A percentile compares a stretch with the other conserved stretches of the same genome.
These are phyloP conservation scores for Cirrhinus molitorella DNA, from an alignment of 2,797 vertebrate genomes.

Conservation along the genomic window DNA sequence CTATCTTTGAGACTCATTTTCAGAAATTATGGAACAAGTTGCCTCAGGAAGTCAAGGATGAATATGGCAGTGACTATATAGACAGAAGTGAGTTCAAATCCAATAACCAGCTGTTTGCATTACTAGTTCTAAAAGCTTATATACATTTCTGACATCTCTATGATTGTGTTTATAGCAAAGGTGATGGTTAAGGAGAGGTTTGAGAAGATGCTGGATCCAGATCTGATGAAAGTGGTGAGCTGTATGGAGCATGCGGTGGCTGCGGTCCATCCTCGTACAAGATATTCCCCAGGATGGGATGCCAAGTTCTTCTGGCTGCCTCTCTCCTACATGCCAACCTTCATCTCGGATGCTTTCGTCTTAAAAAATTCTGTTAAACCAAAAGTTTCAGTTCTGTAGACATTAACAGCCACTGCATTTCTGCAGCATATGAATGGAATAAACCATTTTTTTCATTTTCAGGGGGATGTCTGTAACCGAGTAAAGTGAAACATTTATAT, in stretches of 20 bases:
- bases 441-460: neutral
- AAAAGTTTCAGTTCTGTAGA: constrained; percentile 54
- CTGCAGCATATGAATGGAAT: neutral
- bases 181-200: constrained; percentile 17
- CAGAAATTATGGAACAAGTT: constrained; percentile 61
- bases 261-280: constrained; percentile 76
- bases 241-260: constrained; percentile 83
- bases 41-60: constrained; percentile 65
- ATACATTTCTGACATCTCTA: neutral
- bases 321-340: constrained; percentile 80
- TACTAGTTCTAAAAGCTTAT: neutral
- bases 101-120: neutral
- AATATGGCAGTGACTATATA: constrained; percentile 66
- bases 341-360: constrained; percentile 75
- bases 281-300: constrained; percentile 83
- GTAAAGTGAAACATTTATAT: neutral
- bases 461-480: neutral
- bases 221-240: constrained; percentile 72
- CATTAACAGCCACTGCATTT: neutral
- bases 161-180: constrained; percentile 40
- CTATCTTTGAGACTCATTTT: constrained; percentile 32
- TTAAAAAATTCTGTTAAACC: constrained; percentile 50
- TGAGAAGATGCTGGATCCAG: constrained; percentile 51
- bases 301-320: constrained; percentile 83
- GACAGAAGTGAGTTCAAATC: constrained; percentile 55